Percentiles rank a stretch among this genome's conserved stretches.
Conservation (phyloP, 2,113 vertebrate species). For the Rhinolophus ferrumequinum region DNA sequence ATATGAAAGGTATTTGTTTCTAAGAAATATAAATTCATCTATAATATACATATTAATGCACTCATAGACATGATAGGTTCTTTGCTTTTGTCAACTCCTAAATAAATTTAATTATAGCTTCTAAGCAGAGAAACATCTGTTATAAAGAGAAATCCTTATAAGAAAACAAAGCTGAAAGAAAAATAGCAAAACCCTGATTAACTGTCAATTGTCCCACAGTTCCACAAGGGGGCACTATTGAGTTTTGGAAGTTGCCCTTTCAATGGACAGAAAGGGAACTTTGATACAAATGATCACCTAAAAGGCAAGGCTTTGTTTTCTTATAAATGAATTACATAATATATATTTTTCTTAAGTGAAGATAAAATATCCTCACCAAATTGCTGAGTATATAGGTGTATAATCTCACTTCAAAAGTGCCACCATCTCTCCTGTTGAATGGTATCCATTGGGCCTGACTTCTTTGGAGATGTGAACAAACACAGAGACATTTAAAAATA, state of each 20-base stretch:
- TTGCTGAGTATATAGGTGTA: neutral
- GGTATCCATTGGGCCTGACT: neutral
- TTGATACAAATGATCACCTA: neutral
- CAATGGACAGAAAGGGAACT: neutral
- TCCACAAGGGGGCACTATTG: conserved; percentile 73
- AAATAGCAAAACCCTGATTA: neutral
- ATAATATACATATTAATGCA: neutral
- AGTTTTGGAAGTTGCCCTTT: conserved; percentile 60
- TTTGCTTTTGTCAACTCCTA: neutral
- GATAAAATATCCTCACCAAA: neutral
- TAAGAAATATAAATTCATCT: conserved; percentile 25
- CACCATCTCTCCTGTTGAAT: neutral
- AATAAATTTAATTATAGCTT: neutral
- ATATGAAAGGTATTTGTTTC: neutral
- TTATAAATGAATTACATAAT: neutral
- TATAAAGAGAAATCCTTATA: neutral
- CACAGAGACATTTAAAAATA: neutral
- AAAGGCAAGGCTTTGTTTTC: neutral
- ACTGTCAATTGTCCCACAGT: neutral
- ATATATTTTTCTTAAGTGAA: conserved; percentile 14
- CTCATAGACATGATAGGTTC: neutral
- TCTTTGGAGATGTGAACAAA: neutral
- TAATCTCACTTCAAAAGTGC: neutral
- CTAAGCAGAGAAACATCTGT: conserved; percentile 14
- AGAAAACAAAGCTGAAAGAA: neutral